Conservation (phyloP, 92 coral and sea anemone genomes). For the Siderastrea radians region DNA sequence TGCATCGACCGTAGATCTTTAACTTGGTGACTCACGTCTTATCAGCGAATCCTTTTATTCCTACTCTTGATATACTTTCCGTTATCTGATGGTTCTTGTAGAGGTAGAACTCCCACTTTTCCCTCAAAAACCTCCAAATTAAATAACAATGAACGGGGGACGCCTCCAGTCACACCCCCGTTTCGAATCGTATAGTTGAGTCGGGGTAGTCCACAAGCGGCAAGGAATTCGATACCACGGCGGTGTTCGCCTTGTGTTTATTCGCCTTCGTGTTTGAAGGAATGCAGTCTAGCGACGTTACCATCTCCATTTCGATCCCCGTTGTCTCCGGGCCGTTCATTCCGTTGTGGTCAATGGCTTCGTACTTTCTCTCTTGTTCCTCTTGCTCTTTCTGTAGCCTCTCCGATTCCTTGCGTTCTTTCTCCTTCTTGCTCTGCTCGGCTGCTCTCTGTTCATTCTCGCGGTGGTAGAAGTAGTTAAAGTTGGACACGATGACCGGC, state of each 20-base stretch:
- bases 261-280: conserved; percentile 25
- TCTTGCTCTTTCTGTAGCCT: conserved; percentile 73
- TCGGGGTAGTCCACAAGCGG: conserved; percentile 79
- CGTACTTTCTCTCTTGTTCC: conserved; percentile 68
- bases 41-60: not conserved
- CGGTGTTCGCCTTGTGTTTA: conserved; percentile 80
- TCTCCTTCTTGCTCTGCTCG: conserved; percentile 95
- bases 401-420: conserved; percentile 91
- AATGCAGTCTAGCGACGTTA: conserved; percentile 59
- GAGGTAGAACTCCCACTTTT: conserved; percentile 3
- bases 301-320: conserved; percentile 83
- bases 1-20: conserved; percentile 12
- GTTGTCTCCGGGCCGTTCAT: conserved; percentile 91
- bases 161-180: conserved; percentile 76
- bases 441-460: conserved; percentile 99
- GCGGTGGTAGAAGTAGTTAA: conserved; percentile 98
- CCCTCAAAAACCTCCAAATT: conserved; percentile 35
- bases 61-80: too few species aligned
- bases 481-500: conserved; percentile 97
- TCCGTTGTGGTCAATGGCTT: conserved; percentile 90
- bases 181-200: conserved; percentile 79
- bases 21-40: conserved; percentile 7
- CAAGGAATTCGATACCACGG: conserved; percentile 87
- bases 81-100: conserved; percentile 7
- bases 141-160: conserved; percentile 21